A percentile compares a stretch with the other conserved stretches of the same genome.
phyloP scores from a whole-genome alignment of 2,888 invertebrate genomes.

The Leucoptera coffeella region DNA sequence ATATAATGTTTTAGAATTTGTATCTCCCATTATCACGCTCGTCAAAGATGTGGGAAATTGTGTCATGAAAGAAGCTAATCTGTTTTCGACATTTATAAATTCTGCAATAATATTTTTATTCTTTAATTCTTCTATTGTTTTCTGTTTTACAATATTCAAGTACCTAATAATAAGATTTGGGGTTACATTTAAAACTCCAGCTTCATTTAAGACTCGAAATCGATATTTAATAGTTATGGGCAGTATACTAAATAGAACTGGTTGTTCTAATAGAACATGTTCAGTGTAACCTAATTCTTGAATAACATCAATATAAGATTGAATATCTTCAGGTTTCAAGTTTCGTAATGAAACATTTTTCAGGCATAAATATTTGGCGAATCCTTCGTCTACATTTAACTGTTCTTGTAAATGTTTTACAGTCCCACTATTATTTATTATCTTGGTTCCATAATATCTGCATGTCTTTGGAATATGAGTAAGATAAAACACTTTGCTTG shows the following conservation, averaged over 20 bases:
- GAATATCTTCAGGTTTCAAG: no score
- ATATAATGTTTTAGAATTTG: constrained; percentile 19
- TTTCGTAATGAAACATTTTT: no score
- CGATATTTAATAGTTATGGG: constrained; percentile 30
- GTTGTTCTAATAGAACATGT: constrained; percentile 17
- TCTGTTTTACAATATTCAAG: constrained; percentile 21
- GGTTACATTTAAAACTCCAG: constrained; percentile 21
- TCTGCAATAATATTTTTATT: constrained; percentile 13
- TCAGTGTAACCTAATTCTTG: constrained; percentile 19
- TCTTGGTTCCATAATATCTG: no score
- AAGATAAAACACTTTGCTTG: no score
- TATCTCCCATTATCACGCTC: constrained; percentile 23
- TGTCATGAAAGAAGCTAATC: constrained; percentile 30
- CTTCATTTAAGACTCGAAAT: constrained; percentile 29
- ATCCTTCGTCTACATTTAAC: no score
- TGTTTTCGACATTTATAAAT: constrained; percentile 29
- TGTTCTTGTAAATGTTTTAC: no score
- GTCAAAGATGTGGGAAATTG: constrained; percentile 45
- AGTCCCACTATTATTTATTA: no score
- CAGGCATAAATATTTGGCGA: no score
- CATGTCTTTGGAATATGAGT: no score
- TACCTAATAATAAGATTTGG: constrained; percentile 16
- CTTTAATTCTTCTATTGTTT: constrained; percentile 23
- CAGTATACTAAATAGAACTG: constrained; percentile 22
- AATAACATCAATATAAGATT: no score